A percentile compares a stretch with the other conserved stretches of the same genome.
Evolutionary conservation across 1,140 invertebrate genomes (phyloP).

Genomic region (Stenopsyche tienmushanensis): DNA sequence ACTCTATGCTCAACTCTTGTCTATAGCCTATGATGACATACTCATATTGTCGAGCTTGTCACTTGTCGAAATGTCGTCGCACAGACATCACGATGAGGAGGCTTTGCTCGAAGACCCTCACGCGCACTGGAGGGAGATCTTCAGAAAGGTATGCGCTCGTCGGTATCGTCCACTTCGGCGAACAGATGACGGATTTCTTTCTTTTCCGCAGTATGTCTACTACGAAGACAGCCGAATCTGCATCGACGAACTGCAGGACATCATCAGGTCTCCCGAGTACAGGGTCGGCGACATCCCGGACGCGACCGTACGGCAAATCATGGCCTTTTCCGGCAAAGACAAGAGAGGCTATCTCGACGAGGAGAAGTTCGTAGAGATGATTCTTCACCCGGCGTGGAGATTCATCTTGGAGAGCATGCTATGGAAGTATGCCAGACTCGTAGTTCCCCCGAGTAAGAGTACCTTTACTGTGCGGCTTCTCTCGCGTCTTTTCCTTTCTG

Average conservation of each 20-base stretch:
- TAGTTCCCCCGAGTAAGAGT: slow-evolving; percentile 54
- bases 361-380: slow-evolving; percentile 78
- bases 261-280: slow-evolving; percentile 64
- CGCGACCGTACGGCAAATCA: slow-evolving; percentile 69
- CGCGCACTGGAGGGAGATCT: slow-evolving; percentile 12
- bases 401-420: slow-evolving; percentile 61
- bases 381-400: slow-evolving; percentile 64
- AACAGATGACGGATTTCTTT: neutral
- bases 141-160: slow-evolving; percentile 1
- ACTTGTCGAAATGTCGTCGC: too few species aligned
- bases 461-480: slow-evolving; percentile 1
- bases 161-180: neutral
- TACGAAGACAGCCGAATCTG: slow-evolving; percentile 74
- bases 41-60: too few species aligned
- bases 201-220: slow-evolving; percentile 64
- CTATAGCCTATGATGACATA: too few species aligned
- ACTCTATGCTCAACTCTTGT: too few species aligned
- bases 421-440: slow-evolving; percentile 56
- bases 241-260: slow-evolving; percentile 65
- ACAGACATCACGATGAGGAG: neutral
- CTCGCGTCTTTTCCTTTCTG: neutral
- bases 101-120: neutral
- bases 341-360: slow-evolving; percentile 73
- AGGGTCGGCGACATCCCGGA: slow-evolving; percentile 68
- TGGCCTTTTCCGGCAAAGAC: slow-evolving; percentile 69